A percentile compares a stretch with the other conserved stretches of the same genome.
Conservation (phyloP, 2,888 invertebrate species). For the Clanis bilineata region DNA sequence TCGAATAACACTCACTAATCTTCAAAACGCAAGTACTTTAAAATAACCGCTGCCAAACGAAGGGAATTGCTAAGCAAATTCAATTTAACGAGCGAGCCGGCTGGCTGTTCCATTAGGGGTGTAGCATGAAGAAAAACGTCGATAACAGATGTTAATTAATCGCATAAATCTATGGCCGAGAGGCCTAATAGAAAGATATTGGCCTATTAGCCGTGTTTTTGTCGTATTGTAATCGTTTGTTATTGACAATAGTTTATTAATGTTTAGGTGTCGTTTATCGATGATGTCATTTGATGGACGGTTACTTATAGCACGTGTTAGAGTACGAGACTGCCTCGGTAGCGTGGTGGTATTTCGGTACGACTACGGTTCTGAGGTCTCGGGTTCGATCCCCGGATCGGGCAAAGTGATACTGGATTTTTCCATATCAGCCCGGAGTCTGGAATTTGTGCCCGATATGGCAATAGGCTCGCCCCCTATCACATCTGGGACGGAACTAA, state of each 20-base stretch:
- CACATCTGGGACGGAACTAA: too few relatives aligned
- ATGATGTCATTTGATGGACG: not conserved
- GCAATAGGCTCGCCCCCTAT: too few relatives aligned
- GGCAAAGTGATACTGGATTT: too few relatives aligned
- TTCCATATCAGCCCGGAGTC: too few relatives aligned
- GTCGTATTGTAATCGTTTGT: conserved; percentile 9
- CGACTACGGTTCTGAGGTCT: too few relatives aligned
- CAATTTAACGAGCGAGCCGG: conserved; percentile 65
- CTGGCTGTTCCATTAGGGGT: conserved; percentile 61
- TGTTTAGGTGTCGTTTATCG: not conserved
- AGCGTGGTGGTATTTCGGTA: too few relatives aligned
- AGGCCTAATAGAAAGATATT: conserved; percentile 19
- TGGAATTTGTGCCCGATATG: too few relatives aligned
- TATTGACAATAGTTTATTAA: not conserved
- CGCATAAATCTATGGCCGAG: conserved; percentile 58
- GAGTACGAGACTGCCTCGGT: too few relatives aligned
- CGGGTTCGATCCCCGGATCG: too few relatives aligned
- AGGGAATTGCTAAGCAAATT: conserved; percentile 47
- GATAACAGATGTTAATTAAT: conserved; percentile 76
- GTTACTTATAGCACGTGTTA: too few relatives aligned
- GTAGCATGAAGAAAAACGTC: conserved; percentile 65
- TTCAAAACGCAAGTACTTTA: conserved; percentile 1
- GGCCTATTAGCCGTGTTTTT: conserved; percentile 17
- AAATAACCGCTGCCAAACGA: conserved; percentile 15
- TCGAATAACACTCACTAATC: not conserved